Percentiles rank a stretch among this genome's conserved stretches.
Evolutionary conservation across 2,797 vertebrate genomes (phyloP).

Genomic region (Enteromius radiatus): DNA sequence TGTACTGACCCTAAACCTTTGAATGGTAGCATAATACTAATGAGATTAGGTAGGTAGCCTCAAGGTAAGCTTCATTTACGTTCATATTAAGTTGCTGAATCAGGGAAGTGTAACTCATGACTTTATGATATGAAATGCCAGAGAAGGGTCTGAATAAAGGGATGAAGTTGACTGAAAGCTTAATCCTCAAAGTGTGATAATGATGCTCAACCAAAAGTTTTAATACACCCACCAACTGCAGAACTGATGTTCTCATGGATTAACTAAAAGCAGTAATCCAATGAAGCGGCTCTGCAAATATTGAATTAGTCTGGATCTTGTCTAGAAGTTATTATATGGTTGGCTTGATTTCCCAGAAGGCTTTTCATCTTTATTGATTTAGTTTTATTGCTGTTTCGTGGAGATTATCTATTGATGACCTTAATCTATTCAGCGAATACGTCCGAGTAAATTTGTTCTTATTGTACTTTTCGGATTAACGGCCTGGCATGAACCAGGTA

Average conservation of each 20-base stretch:
- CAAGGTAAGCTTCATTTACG: background rate
- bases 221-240: constrained; percentile 39
- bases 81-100: constrained; percentile 11
- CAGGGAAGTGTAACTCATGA: constrained; percentile 6
- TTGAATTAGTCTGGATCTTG: constrained; percentile 62
- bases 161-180: constrained; percentile 7
- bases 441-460: constrained; percentile 17
- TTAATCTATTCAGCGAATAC: constrained; percentile 46
- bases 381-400: constrained; percentile 52
- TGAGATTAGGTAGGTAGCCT: background rate
- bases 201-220: constrained; percentile 35
- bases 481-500: background rate
- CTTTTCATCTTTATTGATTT: constrained; percentile 63
- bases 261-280: constrained; percentile 57
- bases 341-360: constrained; percentile 59
- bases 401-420: constrained; percentile 60
- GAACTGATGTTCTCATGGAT: constrained; percentile 53
- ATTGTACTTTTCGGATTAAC: constrained; percentile 30
- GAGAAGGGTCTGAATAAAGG: constrained; percentile 4
- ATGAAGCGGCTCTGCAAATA: constrained; percentile 58
- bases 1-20: background rate
- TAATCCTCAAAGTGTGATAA: constrained; percentile 42
- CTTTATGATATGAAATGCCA: constrained; percentile 11
- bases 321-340: constrained; percentile 60
- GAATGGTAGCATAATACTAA: background rate